Base-by-base conservation (phyloP, 2,888 invertebrate genomes). In the Thecocarcelia acutangulata region DNA sequence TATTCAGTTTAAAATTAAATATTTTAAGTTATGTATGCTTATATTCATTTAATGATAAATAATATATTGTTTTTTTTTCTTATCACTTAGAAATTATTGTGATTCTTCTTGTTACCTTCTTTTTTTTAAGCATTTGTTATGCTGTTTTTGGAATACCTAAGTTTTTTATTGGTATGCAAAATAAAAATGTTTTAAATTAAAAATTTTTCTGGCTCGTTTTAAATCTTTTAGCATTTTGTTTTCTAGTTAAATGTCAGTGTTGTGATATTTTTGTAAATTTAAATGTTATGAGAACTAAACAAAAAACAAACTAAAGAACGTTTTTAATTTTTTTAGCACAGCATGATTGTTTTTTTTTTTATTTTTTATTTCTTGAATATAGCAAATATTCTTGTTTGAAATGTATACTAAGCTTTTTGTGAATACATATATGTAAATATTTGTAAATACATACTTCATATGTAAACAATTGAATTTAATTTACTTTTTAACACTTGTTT, bases 81-180 rank as follows among this genome's bases (percentile, higher is more conserved):
- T 69, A 24, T 21, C n/a, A 61, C 28, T 61, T 68, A 73, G 83
- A 87, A 86, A 86, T 87, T 86, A 87, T 87, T 87, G 87, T 87
- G 87, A 80, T 79, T 68, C 80, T 77, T 80, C 83, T 76, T 73
- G 54, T 54, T 84, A 84, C 84, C 84, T 70, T 70, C 77, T 84
- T 84, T 84, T 68, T 59, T 82, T 82, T 59, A 82, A 82, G 82
- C 69, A 87, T 88, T 88, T 88, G 89, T 88, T 88, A 89, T 88
- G 88, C 89, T 88, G 87, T 88, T 88, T 88, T 86, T 84, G 82
- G 82, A 82, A 82, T 82, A 78, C 61, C 78, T 75, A 82, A 82
- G 66, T 78, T 83, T 83, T 80, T 79, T 40, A 80, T 80, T 81
- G 63, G 80, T 83, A 84, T 83, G 82, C 81, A 63, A 80, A 74